Percentiles rank a stretch among this genome's conserved stretches.
These are phyloP conservation scores for Ostrea denselamellosa DNA, from an alignment of 1,140 invertebrate genomes.

Conservation along the genomic window DNA sequence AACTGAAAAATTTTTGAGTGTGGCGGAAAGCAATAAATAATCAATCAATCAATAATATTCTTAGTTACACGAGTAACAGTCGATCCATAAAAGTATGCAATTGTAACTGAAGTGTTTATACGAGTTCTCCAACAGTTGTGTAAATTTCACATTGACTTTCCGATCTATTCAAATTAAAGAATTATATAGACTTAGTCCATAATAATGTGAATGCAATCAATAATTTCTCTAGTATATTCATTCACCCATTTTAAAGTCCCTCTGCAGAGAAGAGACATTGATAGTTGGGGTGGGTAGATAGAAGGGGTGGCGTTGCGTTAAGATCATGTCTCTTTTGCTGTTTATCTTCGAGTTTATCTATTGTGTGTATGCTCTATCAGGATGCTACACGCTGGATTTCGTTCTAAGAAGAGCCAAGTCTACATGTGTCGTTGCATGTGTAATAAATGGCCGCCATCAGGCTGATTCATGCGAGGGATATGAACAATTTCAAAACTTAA, in stretches of 20 bases:
- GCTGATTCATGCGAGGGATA: background rate
- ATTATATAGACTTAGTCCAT: too few relatives aligned
- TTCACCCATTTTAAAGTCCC: too few relatives aligned
- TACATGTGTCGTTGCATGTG: background rate
- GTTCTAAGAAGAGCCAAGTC: background rate
- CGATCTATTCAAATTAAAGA: background rate
- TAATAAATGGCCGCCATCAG: background rate
- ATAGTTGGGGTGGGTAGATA: too few relatives aligned
- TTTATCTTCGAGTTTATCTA: background rate
- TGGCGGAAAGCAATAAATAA: too few relatives aligned
- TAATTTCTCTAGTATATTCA: too few relatives aligned
- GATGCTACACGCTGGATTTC: background rate
- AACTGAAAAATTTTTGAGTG: too few relatives aligned
- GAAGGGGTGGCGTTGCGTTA: background rate
- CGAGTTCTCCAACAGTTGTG: background rate
- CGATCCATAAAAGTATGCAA: background rate
- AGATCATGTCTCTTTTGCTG: background rate
- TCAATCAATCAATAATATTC: too few relatives aligned
- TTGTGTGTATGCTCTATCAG: background rate
- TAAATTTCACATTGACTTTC: background rate
- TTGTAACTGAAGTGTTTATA: background rate
- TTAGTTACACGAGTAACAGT: too few relatives aligned
- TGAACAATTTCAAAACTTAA: background rate
- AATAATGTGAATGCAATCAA: too few relatives aligned
- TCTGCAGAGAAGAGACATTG: too few relatives aligned